These are phyloP conservation scores for Campopleginae sp. DNA, from an alignment of 2,888 invertebrate genomes.

Conservation along the genomic window DNA sequence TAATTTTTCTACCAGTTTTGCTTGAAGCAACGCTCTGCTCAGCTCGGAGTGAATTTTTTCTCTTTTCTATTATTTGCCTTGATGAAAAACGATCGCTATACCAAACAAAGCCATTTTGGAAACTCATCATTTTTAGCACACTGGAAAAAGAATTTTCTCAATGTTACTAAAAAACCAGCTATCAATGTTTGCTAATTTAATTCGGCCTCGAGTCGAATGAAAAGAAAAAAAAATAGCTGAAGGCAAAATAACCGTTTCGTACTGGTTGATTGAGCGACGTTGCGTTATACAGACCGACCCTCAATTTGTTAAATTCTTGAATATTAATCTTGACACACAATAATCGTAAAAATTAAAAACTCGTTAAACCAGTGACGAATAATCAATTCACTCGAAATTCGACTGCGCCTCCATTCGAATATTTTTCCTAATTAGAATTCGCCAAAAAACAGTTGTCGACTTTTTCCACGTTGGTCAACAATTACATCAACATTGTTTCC, in stretches of 20 bases:
- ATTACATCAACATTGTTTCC: background rate
- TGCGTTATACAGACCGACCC: too few relatives aligned
- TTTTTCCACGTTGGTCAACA: background rate
- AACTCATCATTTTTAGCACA: conserved; percentile 23
- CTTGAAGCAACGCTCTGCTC: conserved; percentile 21
- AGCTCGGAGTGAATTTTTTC: conserved; percentile 6
- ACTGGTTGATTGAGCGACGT: too few relatives aligned
- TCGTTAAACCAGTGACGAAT: too few relatives aligned
- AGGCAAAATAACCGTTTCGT: background rate
- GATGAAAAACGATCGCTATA: background rate
- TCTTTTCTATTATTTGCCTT: background rate
- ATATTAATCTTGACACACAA: too few relatives aligned
- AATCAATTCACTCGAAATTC: too few relatives aligned
- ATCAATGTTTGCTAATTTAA: background rate
- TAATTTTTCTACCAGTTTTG: background rate
- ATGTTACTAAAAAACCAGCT: background rate
- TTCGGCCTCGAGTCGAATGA: background rate
- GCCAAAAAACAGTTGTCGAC: too few relatives aligned
- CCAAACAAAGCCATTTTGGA: conserved; percentile 4
- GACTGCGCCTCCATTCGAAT: too few relatives aligned
- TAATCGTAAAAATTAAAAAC: too few relatives aligned
- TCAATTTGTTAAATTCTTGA: too few relatives aligned
- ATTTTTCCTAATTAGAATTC: too few relatives aligned
- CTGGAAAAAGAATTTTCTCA: conserved; percentile 17
- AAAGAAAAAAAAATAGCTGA: background rate